Conservation (phyloP, 2,113 vertebrate species). For the Manacus vitellinus region DNA sequence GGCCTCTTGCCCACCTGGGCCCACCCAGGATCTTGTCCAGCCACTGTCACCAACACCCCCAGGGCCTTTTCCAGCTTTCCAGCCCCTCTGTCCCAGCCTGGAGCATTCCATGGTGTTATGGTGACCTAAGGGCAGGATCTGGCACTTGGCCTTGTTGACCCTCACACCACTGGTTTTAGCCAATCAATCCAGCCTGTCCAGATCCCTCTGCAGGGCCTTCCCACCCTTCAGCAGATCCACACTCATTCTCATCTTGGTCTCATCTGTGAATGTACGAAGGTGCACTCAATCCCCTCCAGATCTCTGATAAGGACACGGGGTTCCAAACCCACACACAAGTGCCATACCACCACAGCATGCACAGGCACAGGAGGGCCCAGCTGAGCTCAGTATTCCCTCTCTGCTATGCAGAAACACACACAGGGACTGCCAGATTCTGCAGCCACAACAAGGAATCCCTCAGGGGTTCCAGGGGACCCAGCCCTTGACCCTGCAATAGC, state of each 20-base stretch:
- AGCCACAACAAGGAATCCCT: neutral
- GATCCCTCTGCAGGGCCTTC: neutral
- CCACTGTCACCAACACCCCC: accelerated
- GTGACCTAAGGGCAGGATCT: neutral
- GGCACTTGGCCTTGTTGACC: neutral
- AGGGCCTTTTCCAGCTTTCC: neutral
- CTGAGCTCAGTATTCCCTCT: neutral
- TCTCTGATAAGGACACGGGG: neutral
- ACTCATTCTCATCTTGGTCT: neutral
- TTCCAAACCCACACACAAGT: neutral
- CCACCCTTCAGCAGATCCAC: neutral
- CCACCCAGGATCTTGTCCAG: neutral
- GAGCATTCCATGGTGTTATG: too few species aligned
- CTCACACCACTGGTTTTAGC: accelerated
- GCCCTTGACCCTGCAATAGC: neutral
- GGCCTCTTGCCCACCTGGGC: neutral
- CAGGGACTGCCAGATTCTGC: neutral
- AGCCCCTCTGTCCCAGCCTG: neutral
- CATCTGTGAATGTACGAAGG: neutral
- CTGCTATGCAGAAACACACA: accelerated
- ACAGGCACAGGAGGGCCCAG: neutral
- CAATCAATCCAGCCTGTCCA: neutral
- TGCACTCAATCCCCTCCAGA: neutral
- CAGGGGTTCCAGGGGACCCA: accelerated
- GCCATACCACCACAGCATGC: accelerated